A percentile compares a stretch with the other conserved stretches of the same genome.
phyloP scores from a whole-genome alignment of 2,888 invertebrate species.

The Gymnocheta viridis region DNA sequence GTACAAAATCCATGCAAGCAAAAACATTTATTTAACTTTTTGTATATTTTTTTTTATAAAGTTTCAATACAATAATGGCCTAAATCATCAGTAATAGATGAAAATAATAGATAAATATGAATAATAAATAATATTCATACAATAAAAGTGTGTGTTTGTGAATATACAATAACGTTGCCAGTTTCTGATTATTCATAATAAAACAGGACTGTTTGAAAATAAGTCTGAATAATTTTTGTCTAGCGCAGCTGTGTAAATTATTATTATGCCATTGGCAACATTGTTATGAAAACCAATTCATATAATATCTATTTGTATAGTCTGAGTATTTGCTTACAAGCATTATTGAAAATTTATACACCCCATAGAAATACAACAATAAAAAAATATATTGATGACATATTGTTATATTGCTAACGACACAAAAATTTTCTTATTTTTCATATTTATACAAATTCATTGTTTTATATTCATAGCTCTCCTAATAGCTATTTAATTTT shows the following conservation, averaged over 20 bases:
- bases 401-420: not conserved
- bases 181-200: not conserved
- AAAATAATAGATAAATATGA: not conserved
- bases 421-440: not conserved
- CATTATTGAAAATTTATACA: not conserved
- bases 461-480: not conserved
- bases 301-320: not conserved
- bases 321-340: not conserved
- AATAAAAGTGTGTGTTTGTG: not conserved
- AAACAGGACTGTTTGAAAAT: not conserved
- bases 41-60: not conserved
- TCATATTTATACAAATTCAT: too few relatives aligned
- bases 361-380: not conserved
- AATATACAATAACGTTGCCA: not conserved
- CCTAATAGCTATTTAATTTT: too few relatives aligned
- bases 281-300: not conserved
- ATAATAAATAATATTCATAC: constrained; percentile 25
- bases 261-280: not conserved
- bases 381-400: not conserved
- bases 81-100: constrained; percentile 8
- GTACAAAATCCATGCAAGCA: not conserved
- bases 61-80: not conserved
- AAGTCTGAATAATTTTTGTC: too few relatives aligned
- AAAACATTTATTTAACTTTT: not conserved
- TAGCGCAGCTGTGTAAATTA: too few relatives aligned